Conservation (phyloP, 2,888 invertebrate species). For the Dasypolia templi region DNA sequence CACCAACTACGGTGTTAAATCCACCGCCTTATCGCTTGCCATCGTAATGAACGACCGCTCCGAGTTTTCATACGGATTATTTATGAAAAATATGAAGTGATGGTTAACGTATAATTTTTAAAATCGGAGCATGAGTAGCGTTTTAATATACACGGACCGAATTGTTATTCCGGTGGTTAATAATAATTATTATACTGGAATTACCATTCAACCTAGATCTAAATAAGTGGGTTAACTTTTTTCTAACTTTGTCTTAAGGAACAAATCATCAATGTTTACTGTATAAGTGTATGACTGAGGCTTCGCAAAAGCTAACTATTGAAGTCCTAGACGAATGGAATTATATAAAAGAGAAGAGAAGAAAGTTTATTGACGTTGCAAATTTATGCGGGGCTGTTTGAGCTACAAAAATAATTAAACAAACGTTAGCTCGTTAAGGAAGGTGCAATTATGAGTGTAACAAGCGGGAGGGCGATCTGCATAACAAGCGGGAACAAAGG, state of each 20-base stretch:
- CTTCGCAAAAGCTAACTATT: background rate
- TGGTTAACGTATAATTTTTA: constrained; percentile 66
- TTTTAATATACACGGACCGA: constrained; percentile 39
- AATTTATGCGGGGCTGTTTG: constrained; percentile 42
- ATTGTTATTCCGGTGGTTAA: constrained; percentile 40
- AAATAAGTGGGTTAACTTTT: constrained; percentile 18
- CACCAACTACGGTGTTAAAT: constrained; percentile 75
- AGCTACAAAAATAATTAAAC: constrained; percentile 64
- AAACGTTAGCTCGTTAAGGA: constrained; percentile 68
- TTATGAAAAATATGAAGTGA: constrained; percentile 68
- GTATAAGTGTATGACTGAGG: background rate
- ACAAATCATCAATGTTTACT: background rate
- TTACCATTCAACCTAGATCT: constrained; percentile 16
- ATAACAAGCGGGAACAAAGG: constrained; percentile 77
- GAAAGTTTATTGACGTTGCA: constrained; percentile 49
- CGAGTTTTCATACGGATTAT: constrained; percentile 72
- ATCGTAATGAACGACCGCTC: constrained; percentile 77
- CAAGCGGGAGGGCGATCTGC: constrained; percentile 72
- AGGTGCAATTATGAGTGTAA: constrained; percentile 71
- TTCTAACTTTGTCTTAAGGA: background rate
- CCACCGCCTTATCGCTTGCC: constrained; percentile 78
- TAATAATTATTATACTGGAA: constrained; percentile 33
- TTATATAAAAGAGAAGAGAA: constrained; percentile 32
- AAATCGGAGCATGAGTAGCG: constrained; percentile 42
- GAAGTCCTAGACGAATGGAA: background rate